Evolutionary conservation across 1,140 invertebrate genomes (phyloP), one percentile per base, ranked within the genome.

Genomic region (Drosophila baimaii): DNA sequence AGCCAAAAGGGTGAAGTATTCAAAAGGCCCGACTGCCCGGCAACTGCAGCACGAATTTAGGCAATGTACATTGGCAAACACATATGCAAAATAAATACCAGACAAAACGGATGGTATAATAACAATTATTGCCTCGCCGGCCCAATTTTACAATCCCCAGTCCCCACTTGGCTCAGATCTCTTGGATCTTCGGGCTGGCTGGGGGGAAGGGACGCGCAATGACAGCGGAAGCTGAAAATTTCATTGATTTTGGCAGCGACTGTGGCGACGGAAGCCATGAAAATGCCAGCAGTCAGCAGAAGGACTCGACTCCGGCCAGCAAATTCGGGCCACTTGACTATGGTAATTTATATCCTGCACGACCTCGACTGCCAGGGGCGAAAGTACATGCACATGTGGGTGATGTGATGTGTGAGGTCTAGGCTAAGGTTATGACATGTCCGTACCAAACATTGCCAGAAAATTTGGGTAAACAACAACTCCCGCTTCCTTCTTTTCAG

Each of bases 61-160:
- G 27, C 47, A 51, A 73, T 72, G 39, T 69, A 64, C 64, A 55
- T 70, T 46, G 52, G 64, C 68, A 55, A 70, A 54, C 84, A 89
- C 69, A 81, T 89, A 86, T 86, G 83, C 80, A 89, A 86, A 86
- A 79, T 86, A 86, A 86, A 86, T 88, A 83, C 74, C 65, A 88
- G 83, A 70, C 84, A 71, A 79, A 74, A 77, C 79, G 79, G 83
- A 88, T 66, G 84, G 84, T 86, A 89, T 88, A 82, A 86, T 89
- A 86, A 86, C 83, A 86, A 86, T 86, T 86, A 86, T 86, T 86
- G 77, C 83, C 62, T 74, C 77, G 72, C 66, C 72, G 83, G 51
- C 77, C 76, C 76, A 57, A 88, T 86, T 86, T 85, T 57, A 46
- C 74, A 69, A 54, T 65, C 41, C 64, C 46, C 74, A 69, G 56